These are phyloP conservation scores for Sweltsa coloradensis DNA, from an alignment of 1,140 invertebrate species.

Conservation along the genomic window DNA sequence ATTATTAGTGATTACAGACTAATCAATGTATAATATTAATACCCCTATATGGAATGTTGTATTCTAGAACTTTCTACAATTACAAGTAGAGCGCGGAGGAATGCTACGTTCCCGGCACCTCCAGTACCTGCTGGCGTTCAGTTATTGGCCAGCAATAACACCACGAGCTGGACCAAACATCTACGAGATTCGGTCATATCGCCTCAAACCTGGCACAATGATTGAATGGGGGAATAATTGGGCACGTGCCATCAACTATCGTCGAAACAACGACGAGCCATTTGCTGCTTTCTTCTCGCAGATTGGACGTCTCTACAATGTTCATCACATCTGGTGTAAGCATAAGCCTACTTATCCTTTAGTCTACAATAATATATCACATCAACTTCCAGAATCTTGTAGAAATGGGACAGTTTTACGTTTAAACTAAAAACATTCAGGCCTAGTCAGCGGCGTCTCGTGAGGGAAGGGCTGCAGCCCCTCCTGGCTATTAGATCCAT, in stretches of 20 bases:
- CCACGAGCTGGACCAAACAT: slow-evolving; percentile 64
- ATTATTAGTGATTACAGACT: too few species aligned
- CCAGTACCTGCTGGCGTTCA: slow-evolving; percentile 84
- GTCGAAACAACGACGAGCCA: slow-evolving; percentile 83
- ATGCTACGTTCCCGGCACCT: slow-evolving; percentile 78
- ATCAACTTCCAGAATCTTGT: background rate
- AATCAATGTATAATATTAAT: too few species aligned
- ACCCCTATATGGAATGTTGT: too few species aligned
- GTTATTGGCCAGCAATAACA: slow-evolving; percentile 74
- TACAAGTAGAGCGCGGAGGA: slow-evolving; percentile 69
- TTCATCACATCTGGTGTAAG: slow-evolving; percentile 98
- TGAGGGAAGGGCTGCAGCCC: too few species aligned
- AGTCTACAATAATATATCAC: background rate
- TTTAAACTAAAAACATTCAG: background rate
- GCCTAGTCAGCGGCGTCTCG: too few species aligned
- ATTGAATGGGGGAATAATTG: slow-evolving; percentile 99
- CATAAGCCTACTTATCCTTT: slow-evolving; percentile 20
- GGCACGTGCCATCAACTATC: slow-evolving; percentile 86
- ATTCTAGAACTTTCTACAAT: slow-evolving; percentile 60
- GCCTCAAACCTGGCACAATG: slow-evolving; percentile 92
- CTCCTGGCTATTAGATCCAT: too few species aligned
- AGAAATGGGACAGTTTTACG: background rate
- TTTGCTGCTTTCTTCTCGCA: slow-evolving; percentile 95
- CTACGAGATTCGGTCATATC: slow-evolving; percentile 85
- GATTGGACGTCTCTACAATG: slow-evolving; percentile 88